Evolutionary conservation across 2,888 invertebrate genomes (phyloP).

Genomic region (Polia nebulosa): DNA sequence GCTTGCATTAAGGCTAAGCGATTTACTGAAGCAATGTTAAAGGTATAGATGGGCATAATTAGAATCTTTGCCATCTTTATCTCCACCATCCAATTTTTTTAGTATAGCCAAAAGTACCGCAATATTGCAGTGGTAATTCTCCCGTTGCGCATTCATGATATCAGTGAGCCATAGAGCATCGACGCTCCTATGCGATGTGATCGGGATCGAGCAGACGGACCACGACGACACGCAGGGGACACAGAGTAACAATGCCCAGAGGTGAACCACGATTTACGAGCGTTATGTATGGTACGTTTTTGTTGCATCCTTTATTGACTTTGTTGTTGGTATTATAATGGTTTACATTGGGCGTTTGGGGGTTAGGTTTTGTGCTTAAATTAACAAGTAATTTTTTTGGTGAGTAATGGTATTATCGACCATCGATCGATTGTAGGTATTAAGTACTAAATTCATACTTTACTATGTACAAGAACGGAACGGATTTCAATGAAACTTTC

Average conservation of each 20-base stretch:
- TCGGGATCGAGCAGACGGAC: slow-evolving; percentile 71
- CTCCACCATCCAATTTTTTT: slow-evolving; percentile 24
- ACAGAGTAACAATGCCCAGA: slow-evolving; percentile 72
- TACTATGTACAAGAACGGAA: too few relatives aligned
- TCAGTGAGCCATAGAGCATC: slow-evolving; percentile 67
- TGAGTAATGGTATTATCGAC: not conserved
- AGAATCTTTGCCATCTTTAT: not conserved
- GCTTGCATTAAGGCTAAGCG: not conserved
- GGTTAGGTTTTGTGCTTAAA: slow-evolving; percentile 25
- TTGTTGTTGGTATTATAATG: slow-evolving; percentile 53
- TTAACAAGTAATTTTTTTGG: slow-evolving; percentile 41
- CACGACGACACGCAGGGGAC: slow-evolving; percentile 78
- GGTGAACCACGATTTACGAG: slow-evolving; percentile 67
- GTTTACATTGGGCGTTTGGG: slow-evolving; percentile 24
- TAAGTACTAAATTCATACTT: too few relatives aligned
- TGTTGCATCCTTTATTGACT: slow-evolving; percentile 67
- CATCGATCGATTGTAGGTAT: not conserved
- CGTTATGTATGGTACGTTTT: slow-evolving; percentile 66
- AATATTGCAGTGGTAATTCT: slow-evolving; percentile 67
- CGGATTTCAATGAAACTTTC: too few relatives aligned
- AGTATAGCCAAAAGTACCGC: slow-evolving; percentile 35
- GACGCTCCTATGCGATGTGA: slow-evolving; percentile 74
- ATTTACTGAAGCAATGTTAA: not conserved
- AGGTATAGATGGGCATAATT: not conserved
- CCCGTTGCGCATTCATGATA: slow-evolving; percentile 77